These are phyloP conservation scores for Zosterops japonicus DNA, from an alignment of 2,113 vertebrate genomes.

Conservation along the genomic window DNA sequence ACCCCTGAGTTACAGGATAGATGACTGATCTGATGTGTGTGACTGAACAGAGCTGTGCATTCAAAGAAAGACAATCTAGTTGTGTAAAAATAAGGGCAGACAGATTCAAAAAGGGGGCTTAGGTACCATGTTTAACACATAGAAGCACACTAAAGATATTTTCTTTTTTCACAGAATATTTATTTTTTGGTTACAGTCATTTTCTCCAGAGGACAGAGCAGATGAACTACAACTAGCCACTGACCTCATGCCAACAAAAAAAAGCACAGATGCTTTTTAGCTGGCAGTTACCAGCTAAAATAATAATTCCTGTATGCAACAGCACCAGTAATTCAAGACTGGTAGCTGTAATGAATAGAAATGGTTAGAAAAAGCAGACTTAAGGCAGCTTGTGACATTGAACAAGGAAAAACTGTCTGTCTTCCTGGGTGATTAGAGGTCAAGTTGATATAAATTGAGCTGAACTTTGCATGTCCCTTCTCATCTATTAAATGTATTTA, in stretches of 20 bases:
- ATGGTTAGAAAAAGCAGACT: not conserved
- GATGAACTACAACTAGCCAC: not conserved
- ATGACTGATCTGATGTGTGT: not conserved
- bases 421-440: not conserved
- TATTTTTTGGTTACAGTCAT: not conserved
- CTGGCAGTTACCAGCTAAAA: not conserved
- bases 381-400: not conserved
- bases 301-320: not conserved
- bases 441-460: not conserved
- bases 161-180: not conserved
- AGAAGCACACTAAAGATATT: not conserved
- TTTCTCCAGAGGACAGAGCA: not conserved
- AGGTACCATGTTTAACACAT: not conserved
- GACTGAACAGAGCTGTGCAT: not conserved
- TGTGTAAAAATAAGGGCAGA: not conserved
- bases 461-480: not conserved
- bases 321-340: not conserved
- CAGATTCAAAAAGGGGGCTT: not conserved
- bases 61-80: not conserved
- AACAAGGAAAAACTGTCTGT: not conserved
- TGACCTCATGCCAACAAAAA: not conserved
- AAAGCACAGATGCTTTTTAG: not conserved
- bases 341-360: not conserved
- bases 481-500: not conserved
- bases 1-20: not conserved